phyloP scores from a whole-genome alignment of 2,888 invertebrate species.

The Pemphredon lugubris region DNA sequence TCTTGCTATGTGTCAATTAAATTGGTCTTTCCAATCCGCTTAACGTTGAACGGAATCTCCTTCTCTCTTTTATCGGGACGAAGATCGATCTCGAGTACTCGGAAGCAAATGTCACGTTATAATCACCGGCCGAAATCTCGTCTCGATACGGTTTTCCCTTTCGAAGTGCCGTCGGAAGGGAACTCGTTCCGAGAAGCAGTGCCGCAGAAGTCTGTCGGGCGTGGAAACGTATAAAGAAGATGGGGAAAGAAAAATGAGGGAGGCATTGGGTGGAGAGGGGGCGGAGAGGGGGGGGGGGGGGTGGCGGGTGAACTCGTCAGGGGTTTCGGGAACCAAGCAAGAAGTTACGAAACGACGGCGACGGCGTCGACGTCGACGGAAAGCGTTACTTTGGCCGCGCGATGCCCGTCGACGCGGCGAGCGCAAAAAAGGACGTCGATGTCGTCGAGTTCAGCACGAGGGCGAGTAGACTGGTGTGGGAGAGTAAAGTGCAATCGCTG shows the following conservation, averaged over 20 bases:
- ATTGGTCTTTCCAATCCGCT: no score
- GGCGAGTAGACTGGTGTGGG: conserved; percentile 1
- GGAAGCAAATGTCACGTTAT: no score
- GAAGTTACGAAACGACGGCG: conserved; percentile 48
- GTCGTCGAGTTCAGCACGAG: neutral
- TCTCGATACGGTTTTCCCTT: neutral
- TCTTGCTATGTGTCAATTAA: no score
- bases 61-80: no score
- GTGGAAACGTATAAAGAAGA: conserved; percentile 5
- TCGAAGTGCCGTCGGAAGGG: conserved; percentile 11
- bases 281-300: no score
- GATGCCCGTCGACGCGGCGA: conserved; percentile 12
- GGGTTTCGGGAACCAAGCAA: conserved; percentile 21
- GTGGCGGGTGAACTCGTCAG: conserved; percentile 13
- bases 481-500: conserved; percentile 22
- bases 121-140: no score
- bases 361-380: no score
- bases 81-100: no score
- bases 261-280: no score
- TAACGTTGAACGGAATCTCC: no score
- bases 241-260: conserved; percentile 28
- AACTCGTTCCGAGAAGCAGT: conserved; percentile 27
- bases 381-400: conserved; percentile 42
- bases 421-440: conserved; percentile 17
- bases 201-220: conserved; percentile 9